Percentiles rank a stretch among this genome's conserved stretches.
These are phyloP conservation scores for Ypsolopha scabrella DNA, from an alignment of 2,888 invertebrate species.

Conservation along the genomic window DNA sequence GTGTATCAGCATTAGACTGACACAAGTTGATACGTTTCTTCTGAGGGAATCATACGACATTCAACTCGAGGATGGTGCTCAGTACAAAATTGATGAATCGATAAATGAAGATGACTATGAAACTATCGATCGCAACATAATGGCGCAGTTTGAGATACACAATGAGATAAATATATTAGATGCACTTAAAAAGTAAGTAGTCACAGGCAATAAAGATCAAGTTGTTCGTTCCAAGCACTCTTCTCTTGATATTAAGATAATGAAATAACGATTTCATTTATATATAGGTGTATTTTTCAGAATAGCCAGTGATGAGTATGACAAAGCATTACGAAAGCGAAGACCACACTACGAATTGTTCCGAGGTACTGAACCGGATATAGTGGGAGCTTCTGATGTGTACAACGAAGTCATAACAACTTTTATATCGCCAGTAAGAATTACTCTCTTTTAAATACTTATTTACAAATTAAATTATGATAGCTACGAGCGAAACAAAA, in stretches of 20 bases:
- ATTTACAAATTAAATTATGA: too few species aligned
- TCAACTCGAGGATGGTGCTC: conserved; percentile 20
- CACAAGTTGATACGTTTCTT: conserved; percentile 11
- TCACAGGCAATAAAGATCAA: too few species aligned
- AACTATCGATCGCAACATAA: conserved; percentile 17
- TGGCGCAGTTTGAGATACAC: conserved; percentile 13
- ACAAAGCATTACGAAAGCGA: too few species aligned
- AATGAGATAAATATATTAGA: conserved; percentile 11
- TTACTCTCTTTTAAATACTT: too few species aligned
- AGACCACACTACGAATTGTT: too few species aligned
- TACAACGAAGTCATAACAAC: too few species aligned
- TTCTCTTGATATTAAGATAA: not conserved
- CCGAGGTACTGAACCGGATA: too few species aligned
- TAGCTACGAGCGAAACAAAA: too few species aligned
- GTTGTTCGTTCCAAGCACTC: too few species aligned
- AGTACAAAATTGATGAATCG: conserved; percentile 26
- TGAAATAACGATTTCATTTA: not conserved
- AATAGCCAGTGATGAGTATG: conserved; percentile 13
- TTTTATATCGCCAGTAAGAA: too few species aligned
- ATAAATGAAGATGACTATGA: conserved; percentile 27
- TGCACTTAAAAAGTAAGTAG: conserved; percentile 20
- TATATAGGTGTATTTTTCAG: conserved; percentile 12
- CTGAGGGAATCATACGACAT: conserved; percentile 19
- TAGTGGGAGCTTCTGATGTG: too few species aligned
- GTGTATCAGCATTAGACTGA: conserved; percentile 12